These are phyloP conservation scores for Metacarcinus magister DNA, from an alignment of 2,888 invertebrate species.

Conservation along the genomic window DNA sequence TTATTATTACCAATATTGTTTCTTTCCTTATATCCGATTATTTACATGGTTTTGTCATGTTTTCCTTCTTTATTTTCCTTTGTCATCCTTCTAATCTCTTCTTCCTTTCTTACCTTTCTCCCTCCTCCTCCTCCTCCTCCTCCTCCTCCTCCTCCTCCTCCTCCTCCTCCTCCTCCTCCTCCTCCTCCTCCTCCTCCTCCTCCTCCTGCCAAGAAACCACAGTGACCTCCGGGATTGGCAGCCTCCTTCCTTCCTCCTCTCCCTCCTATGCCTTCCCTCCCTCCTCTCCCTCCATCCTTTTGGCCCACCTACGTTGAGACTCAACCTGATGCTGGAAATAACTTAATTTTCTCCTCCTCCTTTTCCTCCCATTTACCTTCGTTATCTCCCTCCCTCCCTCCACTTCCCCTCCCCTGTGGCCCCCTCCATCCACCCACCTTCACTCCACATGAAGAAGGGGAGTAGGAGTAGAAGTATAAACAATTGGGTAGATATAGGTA, in stretches of 20 bases:
- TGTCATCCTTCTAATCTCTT: not conserved
- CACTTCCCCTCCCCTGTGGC: not conserved
- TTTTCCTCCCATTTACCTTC: conserved; percentile 20
- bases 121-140: not conserved
- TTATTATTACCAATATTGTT: not conserved
- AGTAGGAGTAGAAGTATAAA: not conserved
- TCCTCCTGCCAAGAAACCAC: conserved; percentile 34
- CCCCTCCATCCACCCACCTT: not conserved
- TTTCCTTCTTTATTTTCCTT: not conserved
- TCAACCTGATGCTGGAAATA: conserved; percentile 59
- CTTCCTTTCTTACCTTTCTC: not conserved
- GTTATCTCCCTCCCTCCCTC: not conserved
- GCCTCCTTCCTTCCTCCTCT: not conserved
- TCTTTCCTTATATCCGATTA: not conserved
- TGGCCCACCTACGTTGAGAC: conserved; percentile 52
- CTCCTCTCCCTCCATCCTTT: not conserved
- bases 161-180: not conserved
- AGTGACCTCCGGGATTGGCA: conserved; percentile 30
- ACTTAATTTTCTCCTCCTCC: conserved; percentile 57
- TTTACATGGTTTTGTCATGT: not conserved
- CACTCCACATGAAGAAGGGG: not conserved
- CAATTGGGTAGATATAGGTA: not conserved
- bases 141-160: not conserved
- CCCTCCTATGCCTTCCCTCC: not conserved
- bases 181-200: conserved; percentile 46